A percentile compares a stretch with the other conserved stretches of the same genome.
These are phyloP conservation scores for Synanthedon myopaeformis DNA, from an alignment of 2,888 invertebrate species.

Conservation along the genomic window DNA sequence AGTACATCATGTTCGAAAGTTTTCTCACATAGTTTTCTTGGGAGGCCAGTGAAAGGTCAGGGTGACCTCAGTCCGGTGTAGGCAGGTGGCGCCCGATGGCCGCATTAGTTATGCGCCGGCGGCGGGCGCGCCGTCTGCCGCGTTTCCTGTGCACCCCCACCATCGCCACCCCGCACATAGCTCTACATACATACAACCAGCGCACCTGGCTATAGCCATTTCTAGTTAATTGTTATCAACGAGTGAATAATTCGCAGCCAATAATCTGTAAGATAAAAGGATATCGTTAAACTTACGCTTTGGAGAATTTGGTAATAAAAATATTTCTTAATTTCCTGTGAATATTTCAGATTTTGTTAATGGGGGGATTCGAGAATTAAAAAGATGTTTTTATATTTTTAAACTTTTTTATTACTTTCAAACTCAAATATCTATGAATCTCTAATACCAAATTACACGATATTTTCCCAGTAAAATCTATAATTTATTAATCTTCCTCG, in stretches of 20 bases:
- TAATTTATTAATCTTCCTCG: too few species aligned
- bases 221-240: not conserved
- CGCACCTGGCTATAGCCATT: slow-evolving; percentile 1
- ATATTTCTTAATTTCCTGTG: too few species aligned
- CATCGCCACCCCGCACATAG: slow-evolving; percentile 8
- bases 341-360: too few species aligned
- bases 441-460: too few species aligned
- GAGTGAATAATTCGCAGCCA: not conserved
- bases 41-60: slow-evolving; percentile 20
- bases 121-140: slow-evolving; percentile 39
- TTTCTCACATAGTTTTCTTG: not conserved
- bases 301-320: too few species aligned
- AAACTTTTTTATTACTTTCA: too few species aligned
- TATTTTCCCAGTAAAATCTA: too few species aligned
- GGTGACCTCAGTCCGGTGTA: slow-evolving; percentile 15
- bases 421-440: too few species aligned
- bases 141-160: slow-evolving; percentile 35
- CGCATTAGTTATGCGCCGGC: slow-evolving; percentile 41
- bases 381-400: too few species aligned
- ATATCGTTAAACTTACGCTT: too few species aligned
- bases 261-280: too few species aligned
- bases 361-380: too few species aligned
- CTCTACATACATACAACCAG: slow-evolving; percentile 5
- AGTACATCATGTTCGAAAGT: not conserved
- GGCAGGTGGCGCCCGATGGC: slow-evolving; percentile 31